Evolutionary conservation across 1,140 invertebrate genomes (phyloP).

Genomic region (Cotesia typhae): DNA sequence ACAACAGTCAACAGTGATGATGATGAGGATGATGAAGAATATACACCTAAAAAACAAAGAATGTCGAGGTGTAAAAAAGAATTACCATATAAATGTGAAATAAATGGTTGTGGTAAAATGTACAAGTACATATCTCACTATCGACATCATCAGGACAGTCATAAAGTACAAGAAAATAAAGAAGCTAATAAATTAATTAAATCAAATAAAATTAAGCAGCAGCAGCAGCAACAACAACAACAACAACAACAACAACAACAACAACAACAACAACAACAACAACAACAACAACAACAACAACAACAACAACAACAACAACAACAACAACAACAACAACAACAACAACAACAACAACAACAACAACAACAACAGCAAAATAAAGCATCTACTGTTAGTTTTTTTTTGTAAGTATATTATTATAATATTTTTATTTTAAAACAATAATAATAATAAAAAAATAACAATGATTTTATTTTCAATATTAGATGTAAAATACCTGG

Average conservation of each 20-base stretch:
- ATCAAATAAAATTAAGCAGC: constrained; percentile 47
- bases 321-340: too few species aligned
- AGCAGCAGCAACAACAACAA: too few species aligned
- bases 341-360: too few species aligned
- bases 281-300: too few species aligned
- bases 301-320: too few species aligned
- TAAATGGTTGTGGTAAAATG: constrained; percentile 61
- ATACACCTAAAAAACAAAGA: constrained; percentile 63
- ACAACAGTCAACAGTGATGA: constrained; percentile 43
- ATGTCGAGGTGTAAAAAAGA: constrained; percentile 61
- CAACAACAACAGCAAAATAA: constrained; percentile 44
- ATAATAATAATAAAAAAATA: not conserved
- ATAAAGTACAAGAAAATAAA: constrained; percentile 55
- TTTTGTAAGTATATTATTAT: constrained; percentile 54
- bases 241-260: too few species aligned
- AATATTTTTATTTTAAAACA: constrained; percentile 18
- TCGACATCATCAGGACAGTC: constrained; percentile 63
- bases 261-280: too few species aligned
- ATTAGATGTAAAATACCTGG: constrained; percentile 62
- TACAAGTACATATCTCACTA: constrained; percentile 65
- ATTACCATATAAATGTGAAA: constrained; percentile 59
- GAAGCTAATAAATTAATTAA: constrained; percentile 48
- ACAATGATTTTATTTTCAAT: not conserved
- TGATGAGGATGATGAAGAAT: constrained; percentile 61
- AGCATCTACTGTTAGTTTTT: constrained; percentile 62